Base-by-base conservation (phyloP, 2,797 vertebrate species). In the Phoebastria nigripes region DNA sequence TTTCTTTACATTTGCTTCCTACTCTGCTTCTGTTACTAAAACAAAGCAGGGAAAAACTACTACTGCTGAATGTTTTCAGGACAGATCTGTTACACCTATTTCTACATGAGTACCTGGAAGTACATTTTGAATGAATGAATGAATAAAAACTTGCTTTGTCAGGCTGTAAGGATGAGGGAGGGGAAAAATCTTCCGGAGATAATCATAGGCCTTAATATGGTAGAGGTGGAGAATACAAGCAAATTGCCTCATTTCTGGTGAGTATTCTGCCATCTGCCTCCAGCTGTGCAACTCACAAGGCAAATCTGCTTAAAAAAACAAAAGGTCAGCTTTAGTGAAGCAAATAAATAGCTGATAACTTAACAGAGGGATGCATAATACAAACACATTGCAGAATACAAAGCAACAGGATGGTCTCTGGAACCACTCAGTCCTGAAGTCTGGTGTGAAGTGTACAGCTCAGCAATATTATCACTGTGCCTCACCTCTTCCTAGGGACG, bases 131-230 rank as follows among this genome's bases (percentile, higher is more conserved):
- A 89, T 9, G 5, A 87, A 78, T 14, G 5, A 63, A 47, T 16
- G 42, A 42, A 42, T 39, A 24, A 66, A 56, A 65, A 97, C 97
- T 98, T 97, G 97, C 97, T 91, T 97, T 87, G 93, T 97, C 85
- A 98, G 93, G 82, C 97, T 97, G 87, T 65, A 95, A 82, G 97
- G 96, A 95, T 98, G 96, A 96, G 97, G 97, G 41, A 98, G 92
- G 19, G 97, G 96, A 65, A 97, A 76, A 89, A 90, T 96, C 96
- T 96, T 98, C 87, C 88, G 90, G 16, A 97, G 90, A 13, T 95
- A 95, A 67, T 97, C 82, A 7, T 98, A 98, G 63, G 96, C 93
- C 61, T 97, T 94, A 71, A 55, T 72, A 31, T 96, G 80, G 82
- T 97, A 97, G 70, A 98, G 93, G 59, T 97, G 97, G 18, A 98